These are phyloP conservation scores for Ephestia elutella DNA, from an alignment of 1,140 invertebrate species.

Conservation along the genomic window DNA sequence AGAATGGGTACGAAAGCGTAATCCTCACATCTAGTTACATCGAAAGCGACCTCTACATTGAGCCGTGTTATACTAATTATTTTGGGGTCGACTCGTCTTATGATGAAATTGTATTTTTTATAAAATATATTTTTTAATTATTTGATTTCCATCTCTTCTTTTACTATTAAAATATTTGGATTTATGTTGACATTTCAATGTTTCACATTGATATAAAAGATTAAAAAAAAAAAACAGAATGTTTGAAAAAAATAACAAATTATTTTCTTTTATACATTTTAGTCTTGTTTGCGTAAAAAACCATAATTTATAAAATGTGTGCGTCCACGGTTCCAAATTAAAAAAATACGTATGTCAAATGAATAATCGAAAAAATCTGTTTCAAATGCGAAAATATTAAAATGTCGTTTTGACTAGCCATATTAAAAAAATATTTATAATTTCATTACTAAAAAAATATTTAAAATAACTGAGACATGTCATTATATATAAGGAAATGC, in stretches of 20 bases:
- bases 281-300: no score
- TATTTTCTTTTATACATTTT: no score
- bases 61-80: slow-evolving; percentile 32
- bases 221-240: background rate
- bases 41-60: slow-evolving; percentile 49
- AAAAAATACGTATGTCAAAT: no score
- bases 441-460: slow-evolving; percentile 7
- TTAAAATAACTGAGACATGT: slow-evolving; percentile 5
- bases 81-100: slow-evolving; percentile 1
- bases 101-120: slow-evolving; percentile 15
- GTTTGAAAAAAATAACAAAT: no score
- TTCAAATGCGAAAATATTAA: no score
- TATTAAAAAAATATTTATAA: slow-evolving; percentile 13
- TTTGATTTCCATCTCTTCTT: background rate
- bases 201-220: background rate
- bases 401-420: slow-evolving; percentile 13
- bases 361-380: no score
- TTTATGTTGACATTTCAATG: no score
- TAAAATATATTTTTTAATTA: background rate
- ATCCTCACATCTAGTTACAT: slow-evolving; percentile 43
- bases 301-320: no score
- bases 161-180: background rate
- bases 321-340: no score
- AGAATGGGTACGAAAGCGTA: slow-evolving; percentile 36
- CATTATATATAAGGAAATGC: slow-evolving; percentile 12